phyloP scores from a whole-genome alignment of 2,113 vertebrate species.

The Caloenas nicobarica region DNA sequence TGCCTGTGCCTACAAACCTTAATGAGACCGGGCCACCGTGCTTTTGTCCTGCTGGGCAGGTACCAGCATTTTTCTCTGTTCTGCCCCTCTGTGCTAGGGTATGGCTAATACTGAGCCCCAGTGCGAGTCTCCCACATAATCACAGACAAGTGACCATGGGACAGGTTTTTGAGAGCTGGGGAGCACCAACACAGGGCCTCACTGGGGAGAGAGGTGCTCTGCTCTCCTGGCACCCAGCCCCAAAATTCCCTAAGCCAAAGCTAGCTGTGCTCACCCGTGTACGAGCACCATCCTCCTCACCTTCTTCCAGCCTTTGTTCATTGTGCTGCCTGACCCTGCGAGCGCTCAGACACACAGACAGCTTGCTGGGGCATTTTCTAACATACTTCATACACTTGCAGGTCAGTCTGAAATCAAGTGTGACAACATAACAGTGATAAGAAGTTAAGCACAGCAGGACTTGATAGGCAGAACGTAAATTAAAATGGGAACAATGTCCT shows the following conservation, averaged over 20 bases:
- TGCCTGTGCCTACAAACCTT: not conserved
- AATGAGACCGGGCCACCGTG: not conserved
- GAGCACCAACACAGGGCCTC: not conserved
- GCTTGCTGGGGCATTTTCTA: not conserved
- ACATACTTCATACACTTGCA: not conserved
- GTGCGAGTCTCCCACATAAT: too few species aligned
- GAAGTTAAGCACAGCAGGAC: not conserved
- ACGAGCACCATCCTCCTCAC: not conserved
- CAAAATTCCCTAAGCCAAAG: not conserved
- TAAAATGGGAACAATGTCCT: not conserved
- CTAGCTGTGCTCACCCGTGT: fast-evolving
- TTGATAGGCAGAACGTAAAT: not conserved
- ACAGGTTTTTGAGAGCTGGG: not conserved
- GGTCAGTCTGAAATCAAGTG: not conserved
- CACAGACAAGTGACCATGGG: not conserved
- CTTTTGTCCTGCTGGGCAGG: not conserved
- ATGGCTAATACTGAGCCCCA: fast-evolving
- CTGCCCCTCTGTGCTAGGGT: not conserved
- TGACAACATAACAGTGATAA: not conserved
- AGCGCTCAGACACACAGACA: not conserved
- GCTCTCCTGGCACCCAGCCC: not conserved
- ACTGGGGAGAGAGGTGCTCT: not conserved
- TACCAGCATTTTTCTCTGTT: not conserved
- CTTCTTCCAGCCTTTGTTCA: not conserved
- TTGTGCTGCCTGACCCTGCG: not conserved